Conservation (phyloP, 2,797 vertebrate species). For the Rhinella marina region DNA sequence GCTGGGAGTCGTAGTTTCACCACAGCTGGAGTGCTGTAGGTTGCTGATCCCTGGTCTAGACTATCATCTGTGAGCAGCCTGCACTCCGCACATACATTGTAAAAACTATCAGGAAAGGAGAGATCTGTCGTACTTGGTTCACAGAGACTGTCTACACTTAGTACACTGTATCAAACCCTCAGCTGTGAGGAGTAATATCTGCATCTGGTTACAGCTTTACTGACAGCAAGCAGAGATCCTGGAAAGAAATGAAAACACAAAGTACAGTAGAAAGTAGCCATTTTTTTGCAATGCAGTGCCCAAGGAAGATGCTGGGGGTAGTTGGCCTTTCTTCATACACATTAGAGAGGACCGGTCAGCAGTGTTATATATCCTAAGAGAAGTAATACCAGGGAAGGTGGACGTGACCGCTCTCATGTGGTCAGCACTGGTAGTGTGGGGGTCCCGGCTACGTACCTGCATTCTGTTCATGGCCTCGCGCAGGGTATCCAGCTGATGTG, state of each 20-base stretch:
- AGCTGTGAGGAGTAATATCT: background rate
- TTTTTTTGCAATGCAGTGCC: background rate
- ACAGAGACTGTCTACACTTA: background rate
- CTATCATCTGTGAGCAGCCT: background rate
- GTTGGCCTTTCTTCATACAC: background rate
- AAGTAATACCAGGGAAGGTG: background rate
- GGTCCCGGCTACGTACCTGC: slow-evolving; percentile 81
- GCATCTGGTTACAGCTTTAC: background rate
- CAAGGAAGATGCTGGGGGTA: background rate
- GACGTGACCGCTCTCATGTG: background rate
- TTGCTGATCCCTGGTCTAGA: too few relatives aligned
- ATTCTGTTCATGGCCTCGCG: slow-evolving; percentile 97
- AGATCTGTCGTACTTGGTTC: background rate
- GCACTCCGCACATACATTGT: background rate
- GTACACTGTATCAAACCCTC: background rate
- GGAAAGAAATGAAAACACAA: background rate
- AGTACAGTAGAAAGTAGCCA: background rate
- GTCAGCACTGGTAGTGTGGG: slow-evolving; percentile 6
- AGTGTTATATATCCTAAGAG: too few relatives aligned
- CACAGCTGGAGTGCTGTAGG: too few relatives aligned
- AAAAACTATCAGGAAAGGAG: background rate
- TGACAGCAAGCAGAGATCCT: background rate
- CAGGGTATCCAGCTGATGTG: slow-evolving; percentile 97
- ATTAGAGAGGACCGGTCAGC: too few relatives aligned
- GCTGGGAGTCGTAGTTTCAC: too few relatives aligned